Conservation (phyloP, 2,888 invertebrate species). For the Drosophila subsilvestris region DNA sequence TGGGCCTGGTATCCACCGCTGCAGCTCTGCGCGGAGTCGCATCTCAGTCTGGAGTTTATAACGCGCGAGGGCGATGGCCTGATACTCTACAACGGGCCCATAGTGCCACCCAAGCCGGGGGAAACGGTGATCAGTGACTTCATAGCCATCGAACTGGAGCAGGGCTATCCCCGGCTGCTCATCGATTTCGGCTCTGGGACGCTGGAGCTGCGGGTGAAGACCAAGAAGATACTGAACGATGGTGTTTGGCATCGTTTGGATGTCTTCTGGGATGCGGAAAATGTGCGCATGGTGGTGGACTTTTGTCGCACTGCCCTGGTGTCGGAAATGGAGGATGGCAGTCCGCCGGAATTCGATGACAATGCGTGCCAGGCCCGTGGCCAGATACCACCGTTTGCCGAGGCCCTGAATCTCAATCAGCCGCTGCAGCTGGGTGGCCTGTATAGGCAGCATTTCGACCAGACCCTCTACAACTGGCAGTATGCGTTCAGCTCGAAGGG, state of each 20-base stretch:
- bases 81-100: conserved; percentile 98
- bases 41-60: conserved; percentile 97
- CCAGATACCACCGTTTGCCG: conserved; percentile 96
- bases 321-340: conserved; percentile 94
- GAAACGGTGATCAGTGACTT: conserved; percentile 95
- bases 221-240: conserved; percentile 94
- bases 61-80: conserved; percentile 95
- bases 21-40: conserved; percentile 97
- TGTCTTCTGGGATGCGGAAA: conserved; percentile 97
- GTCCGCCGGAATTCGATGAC: conserved; percentile 93
- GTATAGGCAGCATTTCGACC: conserved; percentile 94
- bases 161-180: conserved; percentile 94
- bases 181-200: conserved; percentile 98
- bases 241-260: conserved; percentile 99
- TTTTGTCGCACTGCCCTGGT: conserved; percentile 94
- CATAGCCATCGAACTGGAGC: conserved; percentile 95
- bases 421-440: conserved; percentile 97
- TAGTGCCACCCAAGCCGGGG: conserved; percentile 94
- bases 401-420: conserved; percentile 96
- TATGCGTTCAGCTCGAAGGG: conserved; percentile 94
- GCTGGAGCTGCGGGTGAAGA: conserved; percentile 92
- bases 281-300: conserved; percentile 95
- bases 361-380: conserved; percentile 95
- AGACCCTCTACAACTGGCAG: conserved; percentile 94
- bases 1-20: conserved; percentile 99